phyloP scores from a whole-genome alignment of 2,797 vertebrate genomes.

The Odontamblyopus lacepedii region DNA sequence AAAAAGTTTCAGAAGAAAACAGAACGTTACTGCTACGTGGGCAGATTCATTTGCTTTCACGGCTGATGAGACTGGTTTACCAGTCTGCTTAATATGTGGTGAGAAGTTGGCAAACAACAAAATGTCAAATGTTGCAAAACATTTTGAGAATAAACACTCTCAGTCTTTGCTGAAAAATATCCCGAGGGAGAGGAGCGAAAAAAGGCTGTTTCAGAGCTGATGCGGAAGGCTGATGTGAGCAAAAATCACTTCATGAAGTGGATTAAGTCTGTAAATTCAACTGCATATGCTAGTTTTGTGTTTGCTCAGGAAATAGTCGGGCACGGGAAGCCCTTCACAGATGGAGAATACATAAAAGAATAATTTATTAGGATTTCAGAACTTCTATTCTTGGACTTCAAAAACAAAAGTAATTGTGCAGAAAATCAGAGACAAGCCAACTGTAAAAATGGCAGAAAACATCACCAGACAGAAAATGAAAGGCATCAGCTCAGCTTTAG shows the following conservation, averaged over 20 bases:
- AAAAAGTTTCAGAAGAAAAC: too few relatives aligned
- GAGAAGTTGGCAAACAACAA: background rate
- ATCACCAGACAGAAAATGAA: constrained; percentile 19
- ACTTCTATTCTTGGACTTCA: background rate
- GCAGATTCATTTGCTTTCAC: background rate
- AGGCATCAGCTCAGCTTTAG: constrained; percentile 21
- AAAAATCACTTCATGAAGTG: background rate
- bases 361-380: background rate
- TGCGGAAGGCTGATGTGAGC: background rate
- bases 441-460: constrained; percentile 21
- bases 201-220: background rate
- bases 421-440: constrained; percentile 11
- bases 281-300: background rate
- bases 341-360: too few relatives aligned
- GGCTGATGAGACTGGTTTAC: background rate
- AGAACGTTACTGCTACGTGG: background rate
- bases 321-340: too few relatives aligned
- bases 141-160: too few relatives aligned
- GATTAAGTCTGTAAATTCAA: background rate
- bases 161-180: too few relatives aligned
- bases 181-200: too few relatives aligned
- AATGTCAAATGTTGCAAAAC: background rate
- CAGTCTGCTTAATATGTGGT: background rate
- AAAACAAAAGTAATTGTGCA: constrained; percentile 1
- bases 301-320: background rate